Evolutionary conservation across 1,140 invertebrate species (phyloP).

Genomic region (Pristionchus pacificus): DNA sequence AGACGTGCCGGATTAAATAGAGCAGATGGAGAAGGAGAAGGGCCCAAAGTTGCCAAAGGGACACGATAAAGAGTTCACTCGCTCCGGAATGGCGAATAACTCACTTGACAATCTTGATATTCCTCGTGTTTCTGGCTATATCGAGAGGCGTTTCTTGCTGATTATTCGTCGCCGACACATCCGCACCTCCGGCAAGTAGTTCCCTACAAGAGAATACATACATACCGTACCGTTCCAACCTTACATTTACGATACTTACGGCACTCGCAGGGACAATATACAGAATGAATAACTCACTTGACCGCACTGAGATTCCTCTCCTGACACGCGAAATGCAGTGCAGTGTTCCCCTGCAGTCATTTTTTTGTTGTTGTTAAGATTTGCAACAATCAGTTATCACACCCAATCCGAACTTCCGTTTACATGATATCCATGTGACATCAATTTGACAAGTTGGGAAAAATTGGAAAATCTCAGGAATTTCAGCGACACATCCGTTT

Average conservation of each 20-base stretch:
- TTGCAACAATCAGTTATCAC: too few species aligned
- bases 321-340: constrained; percentile 22
- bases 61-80: not conserved
- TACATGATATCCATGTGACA: too few species aligned
- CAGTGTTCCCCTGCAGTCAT: constrained; percentile 19
- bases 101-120: constrained; percentile 8
- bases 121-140: constrained; percentile 14
- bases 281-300: constrained; percentile 14
- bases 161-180: constrained; percentile 16
- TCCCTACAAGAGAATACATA: constrained; percentile 15
- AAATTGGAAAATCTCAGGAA: not conserved
- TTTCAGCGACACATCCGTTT: not conserved
- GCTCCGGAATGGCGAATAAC: not conserved
- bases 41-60: not conserved
- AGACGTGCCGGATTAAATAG: too few species aligned
- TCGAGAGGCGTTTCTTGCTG: constrained; percentile 26
- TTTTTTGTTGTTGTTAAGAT: too few species aligned
- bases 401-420: too few species aligned
- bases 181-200: constrained; percentile 18
- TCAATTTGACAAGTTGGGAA: too few species aligned
- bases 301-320: constrained; percentile 17
- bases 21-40: too few species aligned
- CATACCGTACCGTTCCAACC: too few species aligned
- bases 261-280: not conserved
- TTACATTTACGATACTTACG: too few species aligned